These are phyloP conservation scores for Megaptera novaeangliae DNA, from an alignment of 2,113 vertebrate species.

Conservation along the genomic window DNA sequence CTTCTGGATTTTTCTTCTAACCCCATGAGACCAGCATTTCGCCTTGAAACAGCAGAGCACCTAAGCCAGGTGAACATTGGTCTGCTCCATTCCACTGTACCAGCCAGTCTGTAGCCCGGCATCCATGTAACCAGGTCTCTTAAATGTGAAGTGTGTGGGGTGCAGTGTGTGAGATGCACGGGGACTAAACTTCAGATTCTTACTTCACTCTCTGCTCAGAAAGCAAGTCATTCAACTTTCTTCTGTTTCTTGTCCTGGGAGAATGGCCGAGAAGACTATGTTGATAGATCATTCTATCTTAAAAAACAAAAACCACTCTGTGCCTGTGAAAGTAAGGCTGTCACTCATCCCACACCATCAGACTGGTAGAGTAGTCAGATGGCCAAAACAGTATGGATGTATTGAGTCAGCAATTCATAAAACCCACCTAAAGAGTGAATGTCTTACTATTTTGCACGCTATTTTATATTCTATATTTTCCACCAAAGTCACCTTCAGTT, in stretches of 20 bases:
- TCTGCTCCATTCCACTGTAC: not conserved
- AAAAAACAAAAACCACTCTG: not conserved
- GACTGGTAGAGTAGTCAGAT: not conserved
- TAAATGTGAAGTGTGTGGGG: fast-evolving
- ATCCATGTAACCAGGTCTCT: fast-evolving
- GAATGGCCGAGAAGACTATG: not conserved
- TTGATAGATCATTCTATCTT: not conserved
- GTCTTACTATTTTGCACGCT: not conserved
- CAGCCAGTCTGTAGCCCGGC: fast-evolving
- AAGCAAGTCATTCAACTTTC: not conserved
- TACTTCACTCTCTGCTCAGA: not conserved
- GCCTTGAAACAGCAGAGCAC: not conserved
- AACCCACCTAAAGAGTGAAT: not conserved
- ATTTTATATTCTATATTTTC: not conserved
- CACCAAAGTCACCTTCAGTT: not conserved
- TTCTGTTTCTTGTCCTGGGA: not conserved
- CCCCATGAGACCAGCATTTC: not conserved
- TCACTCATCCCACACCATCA: not conserved
- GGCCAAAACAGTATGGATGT: not conserved
- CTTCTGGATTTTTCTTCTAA: not conserved
- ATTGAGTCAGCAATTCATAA: not conserved
- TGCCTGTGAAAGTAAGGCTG: not conserved
- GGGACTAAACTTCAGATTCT: not conserved
- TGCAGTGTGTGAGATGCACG: too few species aligned
- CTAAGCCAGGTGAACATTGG: too few species aligned